Base-by-base conservation (phyloP, 2,888 invertebrate genomes). In the Drosophila meridiana region DNA sequence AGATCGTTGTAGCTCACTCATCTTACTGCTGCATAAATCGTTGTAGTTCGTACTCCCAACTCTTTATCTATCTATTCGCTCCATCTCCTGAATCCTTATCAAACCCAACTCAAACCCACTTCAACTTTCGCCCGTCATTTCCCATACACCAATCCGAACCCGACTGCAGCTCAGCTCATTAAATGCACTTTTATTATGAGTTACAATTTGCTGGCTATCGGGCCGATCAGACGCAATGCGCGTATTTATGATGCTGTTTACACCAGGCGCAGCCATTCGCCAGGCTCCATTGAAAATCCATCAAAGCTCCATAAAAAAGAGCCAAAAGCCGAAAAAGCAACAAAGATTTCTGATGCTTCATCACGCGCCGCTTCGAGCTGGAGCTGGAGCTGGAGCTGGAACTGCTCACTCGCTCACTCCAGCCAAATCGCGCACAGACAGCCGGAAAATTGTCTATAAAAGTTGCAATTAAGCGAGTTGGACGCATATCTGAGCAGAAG, bases 381-480 rank as follows among this genome's bases (percentile, higher is more conserved):
- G n/a, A 53, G 61, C 69, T 64, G 72, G 59, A 63, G 55, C 75
- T 66, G 69, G n/a, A 53, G 61, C 69, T 64, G 72, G 20, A 20
- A 20, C 20, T 20, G 20, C 20, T 20, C 20, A 20, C 20, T 20
- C 20, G 20, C 20, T 20, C 20, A 20, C 20, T 20, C 20, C 60
- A 63, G 65, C 71, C 57, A 69, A 66, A 57, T 57, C 66, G 56
- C 66, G 56, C 47, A 52, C 34, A 59, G 69, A 78, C 65, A 63
- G 57, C 59, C 67, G 71, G 64, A 78, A 82, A 76, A 76, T 80
- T 83, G 86, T 85, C 88, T 83, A 85, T 85, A 87, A 85, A 85
- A 87, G 60, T 87, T 79, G 84, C 84, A 85, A 85, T 85, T 85
- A 85, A 85, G 88, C 86, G 86, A 72, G 71, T 81, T 70, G 77